Evolutionary conservation across 2,888 invertebrate species (phyloP).

Genomic region (Drosophila differens): DNA sequence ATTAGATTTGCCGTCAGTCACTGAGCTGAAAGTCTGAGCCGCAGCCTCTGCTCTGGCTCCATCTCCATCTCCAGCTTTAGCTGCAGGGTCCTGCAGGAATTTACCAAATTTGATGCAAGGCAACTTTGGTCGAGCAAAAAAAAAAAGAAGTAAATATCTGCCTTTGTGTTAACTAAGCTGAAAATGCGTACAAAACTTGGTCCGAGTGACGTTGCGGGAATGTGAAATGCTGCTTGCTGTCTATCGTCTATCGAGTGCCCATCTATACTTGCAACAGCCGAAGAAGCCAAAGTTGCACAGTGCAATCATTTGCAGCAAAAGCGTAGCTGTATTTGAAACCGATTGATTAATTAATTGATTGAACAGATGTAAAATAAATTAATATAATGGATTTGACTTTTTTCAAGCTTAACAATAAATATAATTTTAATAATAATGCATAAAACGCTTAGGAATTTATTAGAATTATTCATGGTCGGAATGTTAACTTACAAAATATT

Average conservation of each 20-base stretch:
- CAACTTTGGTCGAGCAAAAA: conserved; percentile 48
- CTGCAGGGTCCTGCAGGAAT: conserved; percentile 49
- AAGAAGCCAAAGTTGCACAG: conserved; percentile 10
- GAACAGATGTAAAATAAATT: background rate
- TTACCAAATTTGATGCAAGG: conserved; percentile 73
- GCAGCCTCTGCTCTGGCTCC: conserved; percentile 13
- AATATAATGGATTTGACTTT: background rate
- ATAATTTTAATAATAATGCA: background rate
- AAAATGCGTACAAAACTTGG: conserved; percentile 60
- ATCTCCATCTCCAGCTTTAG: background rate
- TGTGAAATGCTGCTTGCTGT: conserved; percentile 40
- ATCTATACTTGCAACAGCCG: conserved; percentile 38
- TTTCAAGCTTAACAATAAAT: background rate
- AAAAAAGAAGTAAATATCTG: conserved; percentile 63
- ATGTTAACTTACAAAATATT: background rate
- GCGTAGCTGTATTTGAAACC: background rate
- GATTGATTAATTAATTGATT: background rate
- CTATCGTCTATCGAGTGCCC: conserved; percentile 60
- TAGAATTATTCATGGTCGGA: too few species aligned
- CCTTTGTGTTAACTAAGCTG: conserved; percentile 76
- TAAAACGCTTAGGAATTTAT: rapidly evolving
- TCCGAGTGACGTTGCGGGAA: conserved; percentile 59
- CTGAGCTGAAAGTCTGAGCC: conserved; percentile 18
- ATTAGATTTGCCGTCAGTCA: conserved; percentile 67
- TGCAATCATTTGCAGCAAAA: background rate